Base-by-base conservation (phyloP, 2,113 vertebrate genomes). In the Gobio gobio region DNA sequence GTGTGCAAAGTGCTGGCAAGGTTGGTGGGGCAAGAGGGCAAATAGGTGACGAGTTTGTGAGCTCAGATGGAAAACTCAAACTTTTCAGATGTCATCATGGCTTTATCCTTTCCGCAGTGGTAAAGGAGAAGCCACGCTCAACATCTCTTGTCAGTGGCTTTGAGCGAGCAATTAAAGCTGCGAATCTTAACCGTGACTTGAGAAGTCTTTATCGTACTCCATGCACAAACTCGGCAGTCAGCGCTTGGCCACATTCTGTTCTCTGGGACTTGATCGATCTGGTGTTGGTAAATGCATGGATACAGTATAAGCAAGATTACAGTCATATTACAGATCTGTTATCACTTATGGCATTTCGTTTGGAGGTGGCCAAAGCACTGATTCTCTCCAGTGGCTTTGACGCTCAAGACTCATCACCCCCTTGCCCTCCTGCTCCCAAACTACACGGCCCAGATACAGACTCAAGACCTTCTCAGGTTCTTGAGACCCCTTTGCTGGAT, bases 211-310 rank as follows among this genome's bases (percentile, higher is more conserved):
- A 95, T 88, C 88, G 90, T 2, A 94, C 92, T 18, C 93, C 94
- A 1, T 88, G 91, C 78, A 89, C 91, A 3, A 88, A 84, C 51
- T 84, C 91, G 0, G 81, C 91, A 6, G 86, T 91, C 12, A 81
- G 86, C 54, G 87, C 91, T 86, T 95, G 95, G 94, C 93, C 94
- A 10, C 93, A 93, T 49, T 91, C 92, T 0, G 93, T 95, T 64
- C 93, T 95, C 36, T 95, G 94, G 94, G 93, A 94, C 88, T 90
- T 95, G 4, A 91, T 90, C 0, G 95, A 95, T 86, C 86, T 93
- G 83, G 94, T 93, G 83, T 87, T 95, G 88, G 92, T 94, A 54
- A 95, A 95, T 90, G 92, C 93, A 43, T 95, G 95, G 95, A 91
- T 95, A 47, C 78, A 91, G n/a, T 93, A 94, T 89, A 88, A 90